Evolutionary conservation across 2,113 vertebrate genomes (phyloP).

Genomic region (Struthio camelus): DNA sequence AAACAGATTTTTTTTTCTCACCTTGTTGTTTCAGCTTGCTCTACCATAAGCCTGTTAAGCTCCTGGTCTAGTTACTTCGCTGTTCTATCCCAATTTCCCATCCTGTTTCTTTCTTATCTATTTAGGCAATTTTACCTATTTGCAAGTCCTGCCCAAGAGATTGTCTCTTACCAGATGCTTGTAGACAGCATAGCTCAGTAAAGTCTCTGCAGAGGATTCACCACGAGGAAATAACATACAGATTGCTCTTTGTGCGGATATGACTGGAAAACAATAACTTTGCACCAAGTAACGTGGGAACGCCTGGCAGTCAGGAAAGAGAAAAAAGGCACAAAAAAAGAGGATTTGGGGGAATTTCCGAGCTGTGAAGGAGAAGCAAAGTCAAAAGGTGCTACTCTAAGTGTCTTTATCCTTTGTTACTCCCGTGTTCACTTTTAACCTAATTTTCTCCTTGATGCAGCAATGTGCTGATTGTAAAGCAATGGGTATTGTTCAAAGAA

Average conservation of each 20-base stretch:
- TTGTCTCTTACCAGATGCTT: not conserved
- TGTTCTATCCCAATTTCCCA: not conserved
- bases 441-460: not conserved
- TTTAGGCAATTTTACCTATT: too few relatives aligned
- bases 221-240: not conserved
- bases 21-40: not conserved
- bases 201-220: not conserved
- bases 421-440: not conserved
- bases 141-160: not conserved
- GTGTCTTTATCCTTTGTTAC: not conserved
- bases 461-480: not conserved
- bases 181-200: not conserved
- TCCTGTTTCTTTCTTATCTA: not conserved
- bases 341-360: not conserved
- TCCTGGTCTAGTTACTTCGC: not conserved
- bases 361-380: not conserved
- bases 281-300: not conserved
- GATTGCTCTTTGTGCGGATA: not conserved
- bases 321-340: not conserved
- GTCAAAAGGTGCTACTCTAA: not conserved
- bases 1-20: not conserved
- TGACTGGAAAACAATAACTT: not conserved
- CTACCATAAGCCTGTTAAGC: not conserved
- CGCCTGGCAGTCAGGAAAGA: not conserved
- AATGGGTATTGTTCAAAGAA: not conserved